These are phyloP conservation scores for Parnassius orleans DNA, from an alignment of 2,888 invertebrate species.

Conservation along the genomic window DNA sequence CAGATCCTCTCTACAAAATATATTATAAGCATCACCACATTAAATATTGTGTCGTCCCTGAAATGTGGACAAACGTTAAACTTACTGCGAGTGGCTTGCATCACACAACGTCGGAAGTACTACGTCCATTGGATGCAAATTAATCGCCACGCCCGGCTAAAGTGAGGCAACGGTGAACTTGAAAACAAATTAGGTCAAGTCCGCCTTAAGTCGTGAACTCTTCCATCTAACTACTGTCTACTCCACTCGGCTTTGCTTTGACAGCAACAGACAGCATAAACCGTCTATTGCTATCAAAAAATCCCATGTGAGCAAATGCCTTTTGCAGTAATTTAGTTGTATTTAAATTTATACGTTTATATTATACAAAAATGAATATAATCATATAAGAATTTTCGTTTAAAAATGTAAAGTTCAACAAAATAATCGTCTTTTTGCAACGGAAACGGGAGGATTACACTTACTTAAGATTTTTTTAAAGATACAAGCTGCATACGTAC, in stretches of 20 bases:
- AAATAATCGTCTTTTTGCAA: too few relatives aligned
- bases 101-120: constrained; percentile 16
- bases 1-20: too few relatives aligned
- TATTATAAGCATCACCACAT: background rate
- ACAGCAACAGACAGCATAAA: constrained; percentile 31
- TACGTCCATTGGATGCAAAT: constrained; percentile 54
- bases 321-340: too few relatives aligned
- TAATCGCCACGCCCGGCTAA: constrained; percentile 46
- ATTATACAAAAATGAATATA: too few relatives aligned
- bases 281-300: constrained; percentile 17
- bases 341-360: too few relatives aligned
- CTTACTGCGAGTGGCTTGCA: constrained; percentile 6
- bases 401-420: too few relatives aligned
- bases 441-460: too few relatives aligned
- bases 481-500: too few relatives aligned
- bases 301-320: background rate
- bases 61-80: constrained; percentile 14
- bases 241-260: constrained; percentile 35
- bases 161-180: constrained; percentile 49
- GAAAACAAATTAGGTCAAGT: constrained; percentile 56
- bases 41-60: background rate
- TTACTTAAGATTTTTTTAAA: too few relatives aligned
- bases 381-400: too few relatives aligned
- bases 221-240: constrained; percentile 39
- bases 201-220: constrained; percentile 57